A percentile compares a stretch with the other conserved stretches of the same genome.
These are phyloP conservation scores for Sylvicapra grimmia DNA, from an alignment of 2,113 vertebrate species.

Conservation along the genomic window DNA sequence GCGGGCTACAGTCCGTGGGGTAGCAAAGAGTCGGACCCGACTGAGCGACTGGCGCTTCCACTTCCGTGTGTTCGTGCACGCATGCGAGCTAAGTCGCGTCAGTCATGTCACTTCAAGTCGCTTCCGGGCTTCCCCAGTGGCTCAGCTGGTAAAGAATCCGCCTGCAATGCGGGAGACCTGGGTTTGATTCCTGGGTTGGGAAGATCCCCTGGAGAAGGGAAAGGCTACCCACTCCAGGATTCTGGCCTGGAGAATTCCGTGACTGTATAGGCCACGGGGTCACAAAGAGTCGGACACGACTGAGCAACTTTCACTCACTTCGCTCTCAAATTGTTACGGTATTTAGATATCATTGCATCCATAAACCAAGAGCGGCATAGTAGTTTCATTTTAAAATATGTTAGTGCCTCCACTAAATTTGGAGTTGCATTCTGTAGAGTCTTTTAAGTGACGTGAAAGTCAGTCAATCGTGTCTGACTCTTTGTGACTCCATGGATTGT, in stretches of 20 bases:
- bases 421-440: neutral
- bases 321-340: neutral
- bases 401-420: neutral
- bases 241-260: neutral
- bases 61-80: too few species aligned
- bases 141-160: too few species aligned
- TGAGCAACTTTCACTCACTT: neutral
- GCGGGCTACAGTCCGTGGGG: too few species aligned
- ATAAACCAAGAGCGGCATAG: neutral
- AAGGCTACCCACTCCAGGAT: neutral
- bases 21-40: accelerated
- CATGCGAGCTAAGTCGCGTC: accelerated
- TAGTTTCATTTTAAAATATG: neutral
- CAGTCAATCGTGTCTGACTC: neutral
- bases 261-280: neutral
- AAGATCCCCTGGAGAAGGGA: neutral
- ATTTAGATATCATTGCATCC: neutral
- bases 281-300: neutral
- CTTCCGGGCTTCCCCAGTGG: too few species aligned
- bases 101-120: too few species aligned
- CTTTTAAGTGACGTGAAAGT: neutral
- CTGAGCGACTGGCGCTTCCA: too few species aligned
- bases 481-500: neutral
- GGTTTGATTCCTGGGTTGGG: neutral
- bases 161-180: neutral